Evolutionary conservation across 2,888 invertebrate species (phyloP).

Genomic region (Pharmacophagus antenor): DNA sequence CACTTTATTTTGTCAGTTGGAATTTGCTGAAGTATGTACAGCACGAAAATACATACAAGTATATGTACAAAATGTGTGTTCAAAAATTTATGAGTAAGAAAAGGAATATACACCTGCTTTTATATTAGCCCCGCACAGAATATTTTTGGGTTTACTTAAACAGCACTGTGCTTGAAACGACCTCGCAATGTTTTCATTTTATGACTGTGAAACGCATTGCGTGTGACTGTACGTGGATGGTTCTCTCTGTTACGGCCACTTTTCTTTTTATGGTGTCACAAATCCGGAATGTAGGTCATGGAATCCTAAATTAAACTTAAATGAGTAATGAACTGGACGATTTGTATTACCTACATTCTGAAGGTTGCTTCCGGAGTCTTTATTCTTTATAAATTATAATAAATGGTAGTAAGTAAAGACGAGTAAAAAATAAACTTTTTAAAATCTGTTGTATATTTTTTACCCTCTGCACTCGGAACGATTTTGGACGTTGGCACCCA

Average conservation of each 20-base stretch:
- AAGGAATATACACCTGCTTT: background rate
- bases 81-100: background rate
- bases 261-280: constrained; percentile 27
- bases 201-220: constrained; percentile 16
- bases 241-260: constrained; percentile 22
- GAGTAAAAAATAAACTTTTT: too few relatives aligned
- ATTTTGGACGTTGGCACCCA: too few relatives aligned
- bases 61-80: background rate
- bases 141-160: constrained; percentile 1
- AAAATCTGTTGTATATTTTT: too few relatives aligned
- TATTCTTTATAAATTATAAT: too few relatives aligned
- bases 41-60: background rate
- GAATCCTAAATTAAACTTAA: constrained; percentile 25
- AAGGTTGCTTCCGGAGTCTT: background rate
- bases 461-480: too few relatives aligned
- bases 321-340: constrained; percentile 20
- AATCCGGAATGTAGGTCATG: constrained; percentile 26
- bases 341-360: constrained; percentile 7
- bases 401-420: too few relatives aligned
- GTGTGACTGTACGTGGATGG: constrained; percentile 10
- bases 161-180: background rate
- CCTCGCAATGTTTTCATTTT: constrained; percentile 10
- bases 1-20: background rate
- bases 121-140: background rate
- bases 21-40: background rate